Base-by-base conservation (phyloP, 1,140 invertebrate genomes). In the Theocolax elegans region DNA sequence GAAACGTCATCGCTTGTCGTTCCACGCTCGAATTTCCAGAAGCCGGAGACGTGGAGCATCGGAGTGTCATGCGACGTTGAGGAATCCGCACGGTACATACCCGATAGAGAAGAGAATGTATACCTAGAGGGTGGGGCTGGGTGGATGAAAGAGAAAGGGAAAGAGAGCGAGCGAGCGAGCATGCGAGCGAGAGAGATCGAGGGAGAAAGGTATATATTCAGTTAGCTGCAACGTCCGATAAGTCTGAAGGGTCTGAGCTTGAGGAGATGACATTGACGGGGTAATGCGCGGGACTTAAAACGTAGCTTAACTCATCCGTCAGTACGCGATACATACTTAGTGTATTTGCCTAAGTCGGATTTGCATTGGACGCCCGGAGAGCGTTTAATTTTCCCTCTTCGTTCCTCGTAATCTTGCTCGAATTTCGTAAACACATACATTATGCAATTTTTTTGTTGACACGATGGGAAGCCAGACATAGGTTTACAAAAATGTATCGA, bases 191-290 rank as follows among this genome's bases (percentile, higher is more conserved):
- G 29, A 72, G n/a, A n/a, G n/a, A n/a, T n/a, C n/a, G n/a, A n/a
- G n/a, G n/a, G n/a, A n/a, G 49, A 48, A 44, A 51, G 38, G 44
- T 6, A 35, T 6, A 35, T 25, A 63, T 69, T 54, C 21, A 64
- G 59, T 58, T 71, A 76, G 79, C 80, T 81, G 81, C 80, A 80
- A 68, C 74, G 81, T 81, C 81, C 82, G 83, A 84, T 84, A 84
- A 84, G 83, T 83, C 81, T 81, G 79, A 83, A 83, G 79, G 79
- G 80, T 76, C 80, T 83, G 79, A 82, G 80, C 80, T 82, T 72
- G 77, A 82, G 78, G 80, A 83, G 83, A 85, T 86, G 84, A 86
- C 84, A 85, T 85, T 85, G 84, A 85, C 77, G 82, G 75, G 81
- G 79, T 82, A 83, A 84, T 76, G 77, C 81, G 74, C 76, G 60